Evolutionary conservation across 2,888 invertebrate genomes (phyloP), one percentile per base, ranked within the genome.

Genomic region (Tinea semifulvella): DNA sequence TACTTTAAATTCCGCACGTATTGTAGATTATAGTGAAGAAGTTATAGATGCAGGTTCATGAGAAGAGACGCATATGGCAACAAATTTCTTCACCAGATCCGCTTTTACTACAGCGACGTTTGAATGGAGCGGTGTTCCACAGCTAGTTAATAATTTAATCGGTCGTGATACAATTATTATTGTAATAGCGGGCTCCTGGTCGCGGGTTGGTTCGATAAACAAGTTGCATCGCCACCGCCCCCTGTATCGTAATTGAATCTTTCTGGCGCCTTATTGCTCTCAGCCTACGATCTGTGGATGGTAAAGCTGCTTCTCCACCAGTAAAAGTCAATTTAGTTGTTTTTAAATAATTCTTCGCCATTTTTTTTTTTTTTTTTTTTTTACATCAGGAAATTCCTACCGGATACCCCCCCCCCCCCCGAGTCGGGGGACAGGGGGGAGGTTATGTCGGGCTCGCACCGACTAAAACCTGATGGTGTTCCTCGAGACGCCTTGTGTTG

Each of bases 171-270:
- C 69, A 70, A 74, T 75, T 74, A 75, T 72, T 69, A 72, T 67
- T 68, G 64, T 71, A 72, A 73, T 70, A 67, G 63, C 58, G 58
- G 55, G 69, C 72, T 72, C 68, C 72, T 57, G 69, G 63, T 65
- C 39, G 20, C 31, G 11, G 31, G 17, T n/a, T n/a, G n/a, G n/a
- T 14, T 28, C 43, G 28, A 31, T 31, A 31, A 43, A 43, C 43
- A 31, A 43, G 43, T 31, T 43, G 19, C 28, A 43, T 19, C 31
- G 28, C 19, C 25, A 26, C 16, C 22, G 25, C 42, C 42, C 20
- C 43, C 56, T 56, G 57, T 75, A 75, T 76, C 76, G 63, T 75
- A 76, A 76, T 76, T 75, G 73, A 75, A 76, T 76, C 75, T 48
- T 43, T 39, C 45, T 68, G 58, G 59, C 56, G 57, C 63, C 56